phyloP scores from a whole-genome alignment of 2,888 invertebrate species.

The Gasteruption jaculator region DNA sequence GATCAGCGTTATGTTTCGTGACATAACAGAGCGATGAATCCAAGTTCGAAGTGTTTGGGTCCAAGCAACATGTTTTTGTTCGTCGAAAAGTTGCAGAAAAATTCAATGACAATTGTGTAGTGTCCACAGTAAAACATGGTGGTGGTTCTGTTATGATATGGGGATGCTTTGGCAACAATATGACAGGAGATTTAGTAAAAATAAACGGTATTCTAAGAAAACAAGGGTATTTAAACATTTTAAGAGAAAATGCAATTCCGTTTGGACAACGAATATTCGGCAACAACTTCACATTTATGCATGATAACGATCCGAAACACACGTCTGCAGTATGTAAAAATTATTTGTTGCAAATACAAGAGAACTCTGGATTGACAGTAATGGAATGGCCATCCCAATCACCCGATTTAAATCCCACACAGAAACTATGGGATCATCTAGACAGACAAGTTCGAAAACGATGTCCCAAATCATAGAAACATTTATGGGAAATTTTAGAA shows the following conservation, averaged over 20 bases:
- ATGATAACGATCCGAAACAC: conserved; percentile 14
- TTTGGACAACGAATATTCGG: conserved; percentile 7
- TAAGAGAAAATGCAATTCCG: conserved; percentile 6
- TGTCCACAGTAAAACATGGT: conserved; percentile 25
- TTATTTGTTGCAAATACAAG: conserved; percentile 6
- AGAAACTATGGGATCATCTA: conserved; percentile 21
- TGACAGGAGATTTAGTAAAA: conserved; percentile 13
- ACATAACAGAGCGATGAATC: too few species aligned
- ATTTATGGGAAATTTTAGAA: too few species aligned
- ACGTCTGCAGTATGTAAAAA: conserved; percentile 1
- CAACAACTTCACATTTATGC: conserved; percentile 10
- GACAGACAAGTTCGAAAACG: conserved; percentile 14
- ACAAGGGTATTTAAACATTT: conserved; percentile 11
- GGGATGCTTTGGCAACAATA: conserved; percentile 21
- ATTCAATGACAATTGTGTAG: conserved; percentile 13
- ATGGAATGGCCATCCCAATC: conserved; percentile 21
- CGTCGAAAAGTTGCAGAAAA: conserved; percentile 7
- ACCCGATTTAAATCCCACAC: conserved; percentile 20
- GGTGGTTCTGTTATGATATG: conserved; percentile 23
- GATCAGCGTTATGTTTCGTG: too few species aligned
- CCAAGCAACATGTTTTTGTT: conserved; percentile 15
- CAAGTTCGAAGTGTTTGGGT: conserved; percentile 20
- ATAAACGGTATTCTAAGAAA: conserved; percentile 14
- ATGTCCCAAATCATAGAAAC: too few species aligned
- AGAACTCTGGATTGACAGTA: conserved; percentile 5